Base-by-base conservation (phyloP, 2,797 vertebrate genomes). In the Phalloptychus januarius region DNA sequence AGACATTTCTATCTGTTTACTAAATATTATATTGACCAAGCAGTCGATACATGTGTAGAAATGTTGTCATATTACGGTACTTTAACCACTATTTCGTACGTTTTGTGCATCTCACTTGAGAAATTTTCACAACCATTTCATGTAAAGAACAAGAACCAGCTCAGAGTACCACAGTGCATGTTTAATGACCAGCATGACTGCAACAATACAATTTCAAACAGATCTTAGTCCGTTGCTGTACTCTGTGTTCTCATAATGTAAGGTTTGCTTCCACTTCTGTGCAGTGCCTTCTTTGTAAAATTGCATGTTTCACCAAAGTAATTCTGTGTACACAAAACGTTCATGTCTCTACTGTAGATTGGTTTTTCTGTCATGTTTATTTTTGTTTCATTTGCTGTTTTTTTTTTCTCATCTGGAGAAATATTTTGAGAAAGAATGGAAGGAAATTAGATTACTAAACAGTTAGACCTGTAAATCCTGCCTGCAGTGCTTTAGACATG, bases 361-460 rank as follows among this genome's bases (percentile, higher is more conserved):
- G 86, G 88, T 90, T 81, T 50, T 75, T 38, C 28, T 65, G 80
- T 91, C 92, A 93, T 85, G 89, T 91, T 93, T 93, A 84, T 90
- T 93, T 94, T 87, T 76, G 10, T 75, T 85, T 87, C 67, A 85
- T 91, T 89, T 91, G 80, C 87, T 78, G n/a, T 25, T 52, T 7
- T 92, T 92, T 90, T 86, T 88, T 92, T 84, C 25, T 23, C 50
- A 52, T 52, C 83, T 69, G 84, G 84, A 90, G 85, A 85, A 91
- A 88, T 76, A 79, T 82, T 76, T 85, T 70, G 31, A 67, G 20
- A 78, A 75, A 61, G 20, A 75, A 83, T 73, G 72, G 83, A 92
- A 52, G 91, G 90, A 94, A 93, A 95, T 94, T 83, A 88, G 87
- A 93, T 92, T 91, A 81, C 87, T 76, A 88, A 93, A 87, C 84